Evolutionary conservation across 1,140 invertebrate genomes (phyloP).

Genomic region (Portunus trituberculatus): DNA sequence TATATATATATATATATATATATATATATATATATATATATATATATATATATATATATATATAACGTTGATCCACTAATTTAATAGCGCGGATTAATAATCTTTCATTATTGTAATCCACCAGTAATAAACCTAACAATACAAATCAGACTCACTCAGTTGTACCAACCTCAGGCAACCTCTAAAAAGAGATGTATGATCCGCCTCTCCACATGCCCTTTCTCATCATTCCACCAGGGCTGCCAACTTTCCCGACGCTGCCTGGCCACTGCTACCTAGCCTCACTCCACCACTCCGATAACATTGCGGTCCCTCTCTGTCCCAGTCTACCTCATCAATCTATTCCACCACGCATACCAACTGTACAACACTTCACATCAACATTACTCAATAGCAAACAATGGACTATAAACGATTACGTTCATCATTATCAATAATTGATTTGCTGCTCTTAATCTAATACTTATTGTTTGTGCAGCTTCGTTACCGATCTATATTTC

Average conservation of each 20-base stretch:
- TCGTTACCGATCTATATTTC: no score
- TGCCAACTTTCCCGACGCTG: neutral
- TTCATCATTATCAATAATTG: no score
- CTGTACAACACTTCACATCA: neutral
- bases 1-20: slow-evolving; percentile 44
- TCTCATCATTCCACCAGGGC: neutral
- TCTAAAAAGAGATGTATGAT: no score
- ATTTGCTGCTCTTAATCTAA: no score
- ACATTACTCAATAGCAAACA: no score
- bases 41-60: slow-evolving; percentile 16
- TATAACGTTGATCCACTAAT: neutral
- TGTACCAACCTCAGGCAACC: no score
- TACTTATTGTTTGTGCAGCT: no score
- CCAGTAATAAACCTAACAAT: no score
- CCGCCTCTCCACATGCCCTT: neutral
- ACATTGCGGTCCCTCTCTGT: no score
- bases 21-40: slow-evolving; percentile 47
- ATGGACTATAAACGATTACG: no score
- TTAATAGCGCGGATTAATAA: neutral
- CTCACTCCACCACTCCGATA: neutral
- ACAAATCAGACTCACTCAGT: no score
- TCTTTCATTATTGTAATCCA: no score
- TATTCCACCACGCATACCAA: neutral
- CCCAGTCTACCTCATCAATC: neutral
- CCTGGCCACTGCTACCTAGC: neutral